A percentile compares a stretch with the other conserved stretches of the same genome.
Conservation (phyloP, 2,113 vertebrate species). For the Hyperopisus bebe region DNA sequence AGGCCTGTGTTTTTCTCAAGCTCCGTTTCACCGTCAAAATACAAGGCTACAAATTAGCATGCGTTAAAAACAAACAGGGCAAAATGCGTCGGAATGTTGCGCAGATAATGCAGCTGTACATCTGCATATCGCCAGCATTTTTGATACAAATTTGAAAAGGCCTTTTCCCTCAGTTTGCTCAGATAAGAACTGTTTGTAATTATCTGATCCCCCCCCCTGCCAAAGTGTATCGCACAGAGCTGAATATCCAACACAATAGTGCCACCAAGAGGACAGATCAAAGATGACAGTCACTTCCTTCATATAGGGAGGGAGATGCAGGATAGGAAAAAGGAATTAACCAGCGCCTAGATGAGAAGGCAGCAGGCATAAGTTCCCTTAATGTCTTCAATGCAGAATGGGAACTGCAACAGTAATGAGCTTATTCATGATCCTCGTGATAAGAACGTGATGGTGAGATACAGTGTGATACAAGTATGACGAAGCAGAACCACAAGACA, state of each 20-base stretch:
- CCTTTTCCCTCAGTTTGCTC: background rate
- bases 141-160: background rate
- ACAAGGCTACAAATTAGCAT: background rate
- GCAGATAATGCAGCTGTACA: background rate
- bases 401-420: background rate
- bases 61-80: background rate
- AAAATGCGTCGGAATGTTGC: background rate
- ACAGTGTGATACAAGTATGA: background rate
- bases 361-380: background rate
- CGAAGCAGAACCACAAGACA: background rate
- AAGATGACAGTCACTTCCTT: background rate
- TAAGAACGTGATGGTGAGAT: background rate
- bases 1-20: background rate
- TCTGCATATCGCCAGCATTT: background rate
- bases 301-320: background rate
- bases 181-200: background rate
- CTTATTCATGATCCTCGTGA: background rate
- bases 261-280: slow-evolving; percentile 17
- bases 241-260: background rate
- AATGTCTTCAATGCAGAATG: background rate
- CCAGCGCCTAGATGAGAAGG: background rate
- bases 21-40: background rate
- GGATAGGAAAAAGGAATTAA: slow-evolving; percentile 11
- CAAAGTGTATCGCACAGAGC: background rate
- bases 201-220: background rate